Evolutionary conservation across 2,888 invertebrate genomes (phyloP).

Genomic region (Sceliomorpha sp.): DNA sequence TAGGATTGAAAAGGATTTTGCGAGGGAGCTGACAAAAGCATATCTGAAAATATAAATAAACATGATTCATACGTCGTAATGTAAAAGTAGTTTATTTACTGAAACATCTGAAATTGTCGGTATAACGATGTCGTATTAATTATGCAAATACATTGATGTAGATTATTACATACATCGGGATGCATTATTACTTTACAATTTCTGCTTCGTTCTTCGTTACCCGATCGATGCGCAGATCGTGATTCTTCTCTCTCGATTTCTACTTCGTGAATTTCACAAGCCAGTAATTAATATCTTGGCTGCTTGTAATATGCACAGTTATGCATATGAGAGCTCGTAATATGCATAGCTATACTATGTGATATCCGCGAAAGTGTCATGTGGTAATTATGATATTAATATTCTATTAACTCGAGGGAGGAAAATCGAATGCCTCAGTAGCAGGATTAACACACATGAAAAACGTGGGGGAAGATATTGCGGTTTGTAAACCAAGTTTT

Average conservation of each 20-base stretch:
- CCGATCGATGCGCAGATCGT: conserved; percentile 19
- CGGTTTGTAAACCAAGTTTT: too few relatives aligned
- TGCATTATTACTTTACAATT: too few relatives aligned
- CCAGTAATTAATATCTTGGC: conserved; percentile 48
- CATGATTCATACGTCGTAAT: too few relatives aligned
- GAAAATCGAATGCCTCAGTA: conserved; percentile 12
- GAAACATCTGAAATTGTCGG: too few relatives aligned
- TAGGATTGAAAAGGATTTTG: too few relatives aligned
- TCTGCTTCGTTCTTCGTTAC: not conserved
- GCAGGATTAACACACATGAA: not conserved
- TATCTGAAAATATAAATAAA: too few relatives aligned
- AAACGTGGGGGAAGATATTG: too few relatives aligned
- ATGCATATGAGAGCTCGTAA: conserved; percentile 43
- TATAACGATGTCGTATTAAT: too few relatives aligned
- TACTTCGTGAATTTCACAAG: conserved; percentile 32
- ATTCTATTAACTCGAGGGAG: conserved; percentile 33
- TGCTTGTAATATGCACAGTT: conserved; percentile 52
- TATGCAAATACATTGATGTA: too few relatives aligned
- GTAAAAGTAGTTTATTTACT: too few relatives aligned
- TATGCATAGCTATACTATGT: conserved; percentile 45
- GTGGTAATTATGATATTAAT: conserved; percentile 48
- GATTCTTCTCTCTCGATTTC: conserved; percentile 26
- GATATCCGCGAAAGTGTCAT: conserved; percentile 48
- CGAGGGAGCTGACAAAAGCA: too few relatives aligned
- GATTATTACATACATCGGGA: too few relatives aligned